Evolutionary conservation across 2,888 invertebrate genomes (phyloP), one percentile per base, ranked within the genome.

Genomic region (Cetonia aurata): DNA sequence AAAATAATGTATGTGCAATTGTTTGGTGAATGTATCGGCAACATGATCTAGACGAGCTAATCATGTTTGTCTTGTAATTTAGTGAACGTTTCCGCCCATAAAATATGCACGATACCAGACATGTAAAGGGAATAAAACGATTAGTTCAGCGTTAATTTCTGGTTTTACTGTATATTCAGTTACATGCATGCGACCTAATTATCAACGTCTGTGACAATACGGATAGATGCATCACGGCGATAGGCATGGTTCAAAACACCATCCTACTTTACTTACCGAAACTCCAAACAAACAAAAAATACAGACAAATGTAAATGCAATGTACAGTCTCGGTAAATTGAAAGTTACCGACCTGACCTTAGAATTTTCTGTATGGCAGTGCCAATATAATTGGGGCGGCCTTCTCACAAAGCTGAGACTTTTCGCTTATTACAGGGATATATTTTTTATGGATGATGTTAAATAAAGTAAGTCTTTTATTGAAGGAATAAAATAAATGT

Each of bases 41-140:
- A 48, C 62, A 31, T 37, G 62, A 62, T 62, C 62, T 62, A 48
- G 46, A 62, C 62, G 62, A 48, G 62, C 37, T 62, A 48, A 62
- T 62, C 60, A 60, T 62, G 48, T 62, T 62, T 62, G 62, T 62
- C 33, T 62, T 62, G 62, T 62, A 62, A 62, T 62, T 56, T 62
- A 33, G 62, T 62, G 48, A 50, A 62, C 62, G 62, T 62, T 62
- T 62, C 62, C 62, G 62, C 48, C 19, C 62, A 62, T 62, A 62
- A 62, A 62, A 62, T 48, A 62, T 62, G 62, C 48, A 62, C 48
- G 62, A 62, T 48, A 62, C 62, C 42, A 33, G n/a, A 48, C 62
- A 62, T 62, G 62, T 62, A 50, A 62, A 48, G 62, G 62, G 62
- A 62, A 62, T 62, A 62, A 62, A 62, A 19, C 62, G 62, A 62